Evolutionary conservation across 2,888 invertebrate species (phyloP), one percentile per base, ranked within the genome.

Genomic region (Dichetophora obliterata): DNA sequence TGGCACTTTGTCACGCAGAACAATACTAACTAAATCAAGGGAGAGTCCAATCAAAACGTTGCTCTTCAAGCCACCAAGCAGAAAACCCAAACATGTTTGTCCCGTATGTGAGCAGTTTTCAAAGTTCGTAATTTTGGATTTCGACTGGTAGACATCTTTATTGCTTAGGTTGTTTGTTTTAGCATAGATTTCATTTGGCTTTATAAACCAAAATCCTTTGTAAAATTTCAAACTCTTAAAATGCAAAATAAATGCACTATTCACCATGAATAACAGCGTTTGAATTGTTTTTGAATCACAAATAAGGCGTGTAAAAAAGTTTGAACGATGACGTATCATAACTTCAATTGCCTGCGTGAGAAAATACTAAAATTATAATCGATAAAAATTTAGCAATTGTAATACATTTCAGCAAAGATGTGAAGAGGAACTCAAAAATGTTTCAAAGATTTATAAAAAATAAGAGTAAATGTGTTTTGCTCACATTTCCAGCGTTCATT

Each of bases 261-360:
- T 83, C 22, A 79, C 27, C 88, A 88, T 88, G 75, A 87, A 87
- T 16, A 87, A 9, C 24, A 84, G 24, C 3, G 85, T 84, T 75
- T 85, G 84, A 3, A 83, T 24, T 0, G 68, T 5, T n/a, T 77
- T 77, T 0, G 86, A 86, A 4, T 81, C 61, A 5, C 74, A 37
- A 19, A 86, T 63, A n/a, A 77, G 19, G 31, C 75, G 77, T 16
- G 83, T 82, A 1, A 84, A 4, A 19, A 66, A 57, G 78, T 83
- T 83, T 9, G 73, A 74, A 16, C 80, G 76, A 65, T 80, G 80
- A 8, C 82, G 66, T n/a, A 87, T 43, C 8, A 83, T 37, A n/a
- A 80, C 81, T 71, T 86, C 87, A 9, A 86, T 80, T 0, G 80
- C 37, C 86, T 87, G 22, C 14, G 19, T 37, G 5, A 43, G 6